Conservation (phyloP, 2,113 vertebrate genomes). For the Serilophus lunatus region DNA sequence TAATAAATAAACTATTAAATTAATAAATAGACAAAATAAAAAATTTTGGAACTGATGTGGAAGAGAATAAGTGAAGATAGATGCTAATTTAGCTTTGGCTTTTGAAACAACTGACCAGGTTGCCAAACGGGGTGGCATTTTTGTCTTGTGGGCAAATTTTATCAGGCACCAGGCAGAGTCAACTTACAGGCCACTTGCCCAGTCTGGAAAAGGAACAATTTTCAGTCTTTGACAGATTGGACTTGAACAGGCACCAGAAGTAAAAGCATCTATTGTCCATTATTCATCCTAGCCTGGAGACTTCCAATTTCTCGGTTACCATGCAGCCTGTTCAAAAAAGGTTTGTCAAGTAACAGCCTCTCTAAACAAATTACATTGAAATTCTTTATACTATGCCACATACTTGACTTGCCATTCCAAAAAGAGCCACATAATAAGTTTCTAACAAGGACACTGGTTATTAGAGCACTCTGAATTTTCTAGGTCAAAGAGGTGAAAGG, state of each 20-base stretch:
- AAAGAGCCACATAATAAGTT: slow-evolving; percentile 24
- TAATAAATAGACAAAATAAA: neutral
- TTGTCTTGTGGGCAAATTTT: slow-evolving; percentile 12
- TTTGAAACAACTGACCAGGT: neutral
- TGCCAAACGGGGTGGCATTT: neutral
- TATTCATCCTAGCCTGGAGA: neutral
- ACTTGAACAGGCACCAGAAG: slow-evolving; percentile 16
- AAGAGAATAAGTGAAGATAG: neutral
- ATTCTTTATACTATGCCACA: slow-evolving; percentile 13
- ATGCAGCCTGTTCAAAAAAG: slow-evolving; percentile 11
- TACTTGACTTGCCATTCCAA: slow-evolving; percentile 8
- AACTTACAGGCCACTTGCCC: slow-evolving; percentile 18
- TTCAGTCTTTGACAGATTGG: slow-evolving; percentile 10
- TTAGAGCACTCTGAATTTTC: slow-evolving; percentile 28
- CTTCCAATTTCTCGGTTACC: slow-evolving; percentile 10
- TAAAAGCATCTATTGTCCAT: slow-evolving; percentile 48
- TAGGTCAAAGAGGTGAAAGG: slow-evolving; percentile 34
- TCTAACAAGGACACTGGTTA: slow-evolving; percentile 14
- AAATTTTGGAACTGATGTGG: neutral
- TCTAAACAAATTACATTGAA: slow-evolving; percentile 39
- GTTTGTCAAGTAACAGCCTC: slow-evolving; percentile 24
- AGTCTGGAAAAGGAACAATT: slow-evolving; percentile 21
- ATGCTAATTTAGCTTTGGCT: neutral
- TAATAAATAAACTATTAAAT: neutral
- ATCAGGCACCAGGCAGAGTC: slow-evolving; percentile 11